Evolutionary conservation across 2,888 invertebrate genomes (phyloP).

Genomic region (Acanthococcus lagerstroemiae): DNA sequence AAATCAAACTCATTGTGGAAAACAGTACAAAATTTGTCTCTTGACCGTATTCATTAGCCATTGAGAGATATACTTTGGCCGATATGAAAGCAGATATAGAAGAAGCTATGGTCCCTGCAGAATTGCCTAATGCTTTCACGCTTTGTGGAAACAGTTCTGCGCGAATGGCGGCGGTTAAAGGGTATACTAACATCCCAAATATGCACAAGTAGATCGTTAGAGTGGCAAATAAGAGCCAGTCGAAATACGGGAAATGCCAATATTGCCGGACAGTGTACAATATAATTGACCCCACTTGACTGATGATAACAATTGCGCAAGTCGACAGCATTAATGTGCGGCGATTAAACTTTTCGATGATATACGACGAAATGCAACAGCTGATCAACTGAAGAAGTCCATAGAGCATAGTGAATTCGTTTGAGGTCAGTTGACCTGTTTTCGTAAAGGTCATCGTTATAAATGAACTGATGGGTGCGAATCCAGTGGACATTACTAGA

Average conservation of each 20-base stretch:
- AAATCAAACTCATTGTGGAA: neutral
- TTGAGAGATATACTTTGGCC: neutral
- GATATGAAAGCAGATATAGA: neutral
- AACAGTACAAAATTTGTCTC: neutral
- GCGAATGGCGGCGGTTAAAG: neutral
- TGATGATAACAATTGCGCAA: neutral
- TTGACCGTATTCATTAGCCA: neutral
- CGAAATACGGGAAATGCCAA: neutral
- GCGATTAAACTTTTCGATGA: slow-evolving; percentile 35
- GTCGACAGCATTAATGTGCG: slow-evolving; percentile 30
- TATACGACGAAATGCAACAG: slow-evolving; percentile 34
- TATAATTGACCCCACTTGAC: neutral
- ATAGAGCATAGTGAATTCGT: slow-evolving; percentile 36
- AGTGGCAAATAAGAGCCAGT: neutral
- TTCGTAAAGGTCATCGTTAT: slow-evolving; percentile 35
- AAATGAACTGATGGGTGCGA: slow-evolving; percentile 16
- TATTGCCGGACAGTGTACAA: neutral
- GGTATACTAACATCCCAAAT: neutral
- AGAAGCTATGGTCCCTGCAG: neutral
- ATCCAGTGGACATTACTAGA: neutral
- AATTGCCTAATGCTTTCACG: neutral
- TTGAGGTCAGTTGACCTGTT: slow-evolving; percentile 33
- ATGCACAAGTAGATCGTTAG: neutral
- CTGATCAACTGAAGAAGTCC: slow-evolving; percentile 35
- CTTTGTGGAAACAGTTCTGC: neutral